phyloP scores from a whole-genome alignment of 2,113 vertebrate genomes.

The Planiliza haematocheilus region DNA sequence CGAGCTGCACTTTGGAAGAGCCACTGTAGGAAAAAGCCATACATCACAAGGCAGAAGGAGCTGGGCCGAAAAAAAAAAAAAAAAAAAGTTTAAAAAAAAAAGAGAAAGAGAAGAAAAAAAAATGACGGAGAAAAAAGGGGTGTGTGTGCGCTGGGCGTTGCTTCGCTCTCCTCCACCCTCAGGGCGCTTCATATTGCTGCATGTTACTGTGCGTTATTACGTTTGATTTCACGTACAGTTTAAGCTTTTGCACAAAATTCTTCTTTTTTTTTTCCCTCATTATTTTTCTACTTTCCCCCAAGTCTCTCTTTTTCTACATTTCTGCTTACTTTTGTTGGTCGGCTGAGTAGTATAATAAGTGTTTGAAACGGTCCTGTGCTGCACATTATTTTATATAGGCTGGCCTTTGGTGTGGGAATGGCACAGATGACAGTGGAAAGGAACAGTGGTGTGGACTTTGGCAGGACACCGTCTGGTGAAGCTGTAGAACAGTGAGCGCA shows the following conservation, averaged over 20 bases:
- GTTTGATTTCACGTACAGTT: slow-evolving; percentile 48
- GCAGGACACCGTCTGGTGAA: slow-evolving; percentile 80
- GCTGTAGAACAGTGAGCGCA: slow-evolving; percentile 44
- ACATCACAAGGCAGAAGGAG: slow-evolving; percentile 79
- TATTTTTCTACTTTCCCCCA: neutral
- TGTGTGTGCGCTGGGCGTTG: slow-evolving; percentile 14
- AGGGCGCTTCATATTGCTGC: slow-evolving; percentile 35
- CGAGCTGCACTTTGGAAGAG: slow-evolving; percentile 84
- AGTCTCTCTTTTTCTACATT: neutral
- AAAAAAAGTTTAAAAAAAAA: slow-evolving; percentile 27
- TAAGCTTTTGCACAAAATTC: slow-evolving; percentile 33
- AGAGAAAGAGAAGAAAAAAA: slow-evolving; percentile 23
- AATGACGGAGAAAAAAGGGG: slow-evolving; percentile 27
- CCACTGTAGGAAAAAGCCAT: slow-evolving; percentile 84
- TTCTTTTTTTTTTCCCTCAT: neutral
- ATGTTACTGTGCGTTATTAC: slow-evolving; percentile 41
- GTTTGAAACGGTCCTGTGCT: slow-evolving; percentile 77
- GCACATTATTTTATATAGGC: slow-evolving; percentile 88
- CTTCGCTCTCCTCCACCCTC: slow-evolving; percentile 53
- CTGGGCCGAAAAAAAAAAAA: slow-evolving; percentile 35
- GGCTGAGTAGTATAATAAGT: slow-evolving; percentile 14
- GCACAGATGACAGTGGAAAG: slow-evolving; percentile 95
- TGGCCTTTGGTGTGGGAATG: slow-evolving; percentile 92
- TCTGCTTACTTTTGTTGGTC: slow-evolving; percentile 30
- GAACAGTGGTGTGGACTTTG: slow-evolving; percentile 92